Percentiles rank a stretch among this genome's conserved stretches.
phyloP scores from a whole-genome alignment of 2,113 vertebrate genomes.

The Antigone vipio region DNA sequence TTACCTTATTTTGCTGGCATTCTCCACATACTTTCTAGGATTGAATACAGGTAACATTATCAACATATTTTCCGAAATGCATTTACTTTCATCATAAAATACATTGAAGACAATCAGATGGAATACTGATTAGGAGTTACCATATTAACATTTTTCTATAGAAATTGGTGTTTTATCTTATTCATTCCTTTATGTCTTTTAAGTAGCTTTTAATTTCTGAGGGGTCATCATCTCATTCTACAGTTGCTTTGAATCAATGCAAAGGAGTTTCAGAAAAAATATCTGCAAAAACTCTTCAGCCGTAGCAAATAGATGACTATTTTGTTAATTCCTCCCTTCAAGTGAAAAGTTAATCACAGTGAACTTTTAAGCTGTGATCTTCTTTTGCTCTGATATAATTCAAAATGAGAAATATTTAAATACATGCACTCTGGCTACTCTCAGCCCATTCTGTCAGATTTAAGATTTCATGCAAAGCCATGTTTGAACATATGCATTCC shows the following conservation, averaged over 20 bases:
- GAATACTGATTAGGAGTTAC: background rate
- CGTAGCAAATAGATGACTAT: background rate
- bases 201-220: background rate
- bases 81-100: background rate
- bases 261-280: background rate
- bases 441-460: background rate
- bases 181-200: background rate
- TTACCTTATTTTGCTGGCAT: background rate
- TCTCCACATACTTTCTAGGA: background rate
- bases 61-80: background rate
- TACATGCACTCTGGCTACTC: background rate
- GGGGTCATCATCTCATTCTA: background rate
- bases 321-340: background rate
- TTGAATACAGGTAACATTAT: background rate
- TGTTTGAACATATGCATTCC: background rate
- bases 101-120: background rate
- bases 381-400: background rate
- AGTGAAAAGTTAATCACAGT: background rate
- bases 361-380: background rate
- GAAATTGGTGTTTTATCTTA: background rate
- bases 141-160: background rate
- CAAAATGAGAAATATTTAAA: background rate
- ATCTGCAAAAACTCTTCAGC: background rate
- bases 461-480: background rate
- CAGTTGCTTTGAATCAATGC: background rate